Evolutionary conservation across 2,113 vertebrate genomes (phyloP).

Genomic region (Xerus inauris): DNA sequence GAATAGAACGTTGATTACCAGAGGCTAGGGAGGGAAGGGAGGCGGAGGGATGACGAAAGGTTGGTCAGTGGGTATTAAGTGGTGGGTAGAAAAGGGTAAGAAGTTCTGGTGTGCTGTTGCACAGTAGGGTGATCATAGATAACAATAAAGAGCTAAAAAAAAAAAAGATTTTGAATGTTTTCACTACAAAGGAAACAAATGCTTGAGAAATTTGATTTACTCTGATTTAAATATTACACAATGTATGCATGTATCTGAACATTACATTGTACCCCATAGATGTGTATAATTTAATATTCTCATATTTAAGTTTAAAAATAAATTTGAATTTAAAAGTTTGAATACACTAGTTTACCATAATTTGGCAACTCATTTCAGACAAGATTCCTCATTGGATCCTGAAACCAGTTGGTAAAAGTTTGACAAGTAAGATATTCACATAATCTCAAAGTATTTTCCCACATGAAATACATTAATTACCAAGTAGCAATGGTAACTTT

Average conservation of each 20-base stretch:
- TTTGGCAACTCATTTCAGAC: neutral
- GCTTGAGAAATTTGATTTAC: neutral
- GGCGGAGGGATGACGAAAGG: neutral
- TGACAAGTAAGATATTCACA: slow-evolving; percentile 1
- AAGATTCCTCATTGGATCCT: neutral
- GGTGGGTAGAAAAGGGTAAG: neutral
- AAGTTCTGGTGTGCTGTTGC: no score
- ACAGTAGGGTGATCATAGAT: no score
- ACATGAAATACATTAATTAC: neutral
- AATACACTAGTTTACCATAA: neutral
- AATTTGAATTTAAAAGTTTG: neutral
- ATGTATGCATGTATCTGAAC: neutral
- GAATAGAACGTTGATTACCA: no score
- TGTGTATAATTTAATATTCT: neutral
- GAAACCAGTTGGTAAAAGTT: neutral
- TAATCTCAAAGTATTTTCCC: neutral
- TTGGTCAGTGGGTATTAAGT: neutral
- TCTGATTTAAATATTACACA: neutral
- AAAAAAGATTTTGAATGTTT: neutral
- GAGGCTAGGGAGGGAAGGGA: neutral
- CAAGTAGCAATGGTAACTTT: neutral
- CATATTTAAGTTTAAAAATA: neutral
- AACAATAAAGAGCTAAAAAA: neutral
- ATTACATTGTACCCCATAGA: neutral
- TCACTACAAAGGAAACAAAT: neutral